Evolutionary conservation across 2,113 vertebrate species (phyloP), one percentile per base, ranked within the genome.

Genomic region (Mola mola): DNA sequence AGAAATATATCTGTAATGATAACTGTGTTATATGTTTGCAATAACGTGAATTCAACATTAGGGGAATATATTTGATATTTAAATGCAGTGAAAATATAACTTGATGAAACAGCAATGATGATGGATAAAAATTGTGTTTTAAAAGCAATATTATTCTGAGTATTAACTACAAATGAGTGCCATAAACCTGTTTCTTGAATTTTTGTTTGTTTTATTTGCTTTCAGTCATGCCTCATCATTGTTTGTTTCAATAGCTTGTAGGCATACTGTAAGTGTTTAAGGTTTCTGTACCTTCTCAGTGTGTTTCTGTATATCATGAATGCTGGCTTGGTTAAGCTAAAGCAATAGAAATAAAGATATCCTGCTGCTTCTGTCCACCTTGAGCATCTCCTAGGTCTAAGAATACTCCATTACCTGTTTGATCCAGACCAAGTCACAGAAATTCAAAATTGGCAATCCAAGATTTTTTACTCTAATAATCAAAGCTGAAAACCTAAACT

Each of bases 51-150:
- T 76, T 75, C 61, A 86, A 53, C 64, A 70, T 52, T 84, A 78
- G 87, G 75, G 75, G 43, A 81, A 88, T 90, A 91, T 91, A 89
- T 90, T 89, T 90, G 76, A 87, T 87, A 89, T 91, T 85, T 87
- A 78, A 88, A 89, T 81, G 64, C 80, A 77, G 72, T 81, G 66
- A 74, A 80, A 74, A 68, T 65, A 78, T 77, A 79, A 75, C 13
- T 33, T 66, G 51, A 63, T 73, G 5, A 78, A 61, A 36, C 65
- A 59, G 29, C 65, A 59, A 58, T 53, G 49, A 85, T 64, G 62
- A 77, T 15, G 64, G 52, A 44, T 74, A 79, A 56, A 73, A 75
- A 71, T 55, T 79, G 71, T 90, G 51, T 88, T 86, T 81, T 77
- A 53, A 87, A 90, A 89, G 89, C 81, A 90, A 90, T 90, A 89